Evolutionary conservation across 2,113 vertebrate genomes (phyloP).

Genomic region (Pangasianodon gigas): DNA sequence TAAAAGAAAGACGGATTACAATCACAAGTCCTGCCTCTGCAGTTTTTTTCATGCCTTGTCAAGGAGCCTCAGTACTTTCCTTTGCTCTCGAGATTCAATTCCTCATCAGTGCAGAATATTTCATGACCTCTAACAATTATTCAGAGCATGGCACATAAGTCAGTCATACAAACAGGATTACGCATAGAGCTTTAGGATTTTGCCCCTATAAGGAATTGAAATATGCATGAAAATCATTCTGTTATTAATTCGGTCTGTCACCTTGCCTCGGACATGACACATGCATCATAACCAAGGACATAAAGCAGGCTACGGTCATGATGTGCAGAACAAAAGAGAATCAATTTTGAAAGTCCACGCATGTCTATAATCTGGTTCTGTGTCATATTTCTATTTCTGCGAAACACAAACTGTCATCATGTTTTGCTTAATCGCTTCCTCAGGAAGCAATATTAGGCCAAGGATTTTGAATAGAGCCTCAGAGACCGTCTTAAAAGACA

Average conservation of each 20-base stretch:
- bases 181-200: constrained; percentile 1
- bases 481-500: neutral
- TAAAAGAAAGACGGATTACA: neutral
- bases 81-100: constrained; percentile 25
- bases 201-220: constrained; percentile 10
- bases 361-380: neutral
- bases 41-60: constrained; percentile 42
- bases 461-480: neutral
- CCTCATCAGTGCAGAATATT: constrained; percentile 31
- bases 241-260: constrained; percentile 25
- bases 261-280: constrained; percentile 7
- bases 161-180: constrained; percentile 35
- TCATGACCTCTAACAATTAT: constrained; percentile 43
- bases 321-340: constrained; percentile 4
- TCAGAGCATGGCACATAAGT: constrained; percentile 9
- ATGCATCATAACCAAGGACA: constrained; percentile 35
- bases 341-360: neutral
- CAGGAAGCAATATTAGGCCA: neutral
- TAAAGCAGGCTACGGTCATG: neutral
- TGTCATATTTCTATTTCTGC: neutral
- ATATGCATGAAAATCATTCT: constrained; percentile 41
- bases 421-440: neutral
- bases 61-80: constrained; percentile 22
- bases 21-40: constrained; percentile 25
- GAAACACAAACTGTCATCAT: neutral